These are phyloP conservation scores for Pelobates cultripes DNA, from an alignment of 2,797 vertebrate species.

Conservation along the genomic window DNA sequence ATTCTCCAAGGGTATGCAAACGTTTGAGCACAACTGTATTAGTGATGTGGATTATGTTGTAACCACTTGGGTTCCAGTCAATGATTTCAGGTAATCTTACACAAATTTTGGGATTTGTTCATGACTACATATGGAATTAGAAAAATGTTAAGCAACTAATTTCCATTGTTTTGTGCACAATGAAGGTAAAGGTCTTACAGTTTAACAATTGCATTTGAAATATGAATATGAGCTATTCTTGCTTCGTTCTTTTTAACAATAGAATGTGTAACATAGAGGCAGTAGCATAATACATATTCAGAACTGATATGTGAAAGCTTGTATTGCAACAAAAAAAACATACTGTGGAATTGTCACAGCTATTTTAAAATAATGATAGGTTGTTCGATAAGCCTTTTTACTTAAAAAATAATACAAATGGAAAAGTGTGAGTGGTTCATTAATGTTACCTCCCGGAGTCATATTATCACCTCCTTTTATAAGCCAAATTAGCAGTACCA, in stretches of 20 bases:
- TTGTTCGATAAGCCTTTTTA: background rate
- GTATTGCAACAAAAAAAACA: background rate
- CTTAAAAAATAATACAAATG: background rate
- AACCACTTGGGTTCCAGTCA: background rate
- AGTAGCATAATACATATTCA: background rate
- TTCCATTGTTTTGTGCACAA: background rate
- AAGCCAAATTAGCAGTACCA: background rate
- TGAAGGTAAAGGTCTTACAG: slow-evolving; percentile 1
- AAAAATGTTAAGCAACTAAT: background rate
- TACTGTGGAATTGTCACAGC: background rate
- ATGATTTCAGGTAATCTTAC: background rate
- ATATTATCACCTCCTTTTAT: background rate
- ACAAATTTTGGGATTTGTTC: background rate
- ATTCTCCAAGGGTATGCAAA: too few species aligned
- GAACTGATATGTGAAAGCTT: slow-evolving; percentile 11
- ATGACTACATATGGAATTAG: background rate
- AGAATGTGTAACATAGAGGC: background rate
- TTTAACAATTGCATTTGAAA: background rate
- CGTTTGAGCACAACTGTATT: too few species aligned
- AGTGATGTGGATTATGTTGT: too few species aligned
- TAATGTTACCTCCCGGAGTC: background rate
- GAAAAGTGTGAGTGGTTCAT: background rate
- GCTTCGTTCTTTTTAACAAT: slow-evolving; percentile 13
- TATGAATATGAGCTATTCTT: background rate
- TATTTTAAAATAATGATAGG: slow-evolving; percentile 20